Base-by-base conservation (phyloP, 2,797 vertebrate species). In the Macropus fuliginosus region DNA sequence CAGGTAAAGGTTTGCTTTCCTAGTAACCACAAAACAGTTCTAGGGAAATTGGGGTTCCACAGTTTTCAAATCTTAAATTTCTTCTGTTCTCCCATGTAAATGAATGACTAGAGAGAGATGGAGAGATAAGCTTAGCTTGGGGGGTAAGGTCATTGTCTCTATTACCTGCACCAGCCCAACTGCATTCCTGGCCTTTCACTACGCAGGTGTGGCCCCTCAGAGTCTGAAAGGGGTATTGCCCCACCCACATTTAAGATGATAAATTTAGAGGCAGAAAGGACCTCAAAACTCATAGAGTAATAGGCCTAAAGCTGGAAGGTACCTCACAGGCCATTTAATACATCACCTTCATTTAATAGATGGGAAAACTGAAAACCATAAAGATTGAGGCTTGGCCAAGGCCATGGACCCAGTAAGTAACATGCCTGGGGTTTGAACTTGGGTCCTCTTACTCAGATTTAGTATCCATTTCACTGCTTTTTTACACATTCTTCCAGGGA, bases 271-370 rank as follows among this genome's bases (percentile, higher is more conserved):
- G 40, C 74, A 81, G 62, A 74, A 74, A 40, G 40, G 74, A 81
- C 74, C 74, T 46, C 40, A 81, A 81, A 40, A n/a, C n/a, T 81
- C 74, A 81, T 27, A 81, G n/a, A 40, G 21, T 81, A 46, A 46
- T 81, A 81, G 40, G 40, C 34, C 34, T 66, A 8, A 11, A 24
- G 5, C 40, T 62, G 31, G 74, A 81, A 81, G 21, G 59, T 5
- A 28, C 11, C 11, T 9, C 5, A 0, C 50, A 14, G 31, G 10
- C 21, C 0, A 18, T 59, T 1, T 0, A 52, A 13, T 55, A 91
- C 24, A 0, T 91, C 62, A 59, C 87, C 91, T 56, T 1, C 31
- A 31, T 55, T 91, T 91, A 57, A 74, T 34, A 92, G 94, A 27
- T 66, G 1, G 4, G 55, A 56, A 28, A 52, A 18, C 24, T 90